Base-by-base conservation (phyloP, 2,888 invertebrate species). In the Oscheius sp. region DNA sequence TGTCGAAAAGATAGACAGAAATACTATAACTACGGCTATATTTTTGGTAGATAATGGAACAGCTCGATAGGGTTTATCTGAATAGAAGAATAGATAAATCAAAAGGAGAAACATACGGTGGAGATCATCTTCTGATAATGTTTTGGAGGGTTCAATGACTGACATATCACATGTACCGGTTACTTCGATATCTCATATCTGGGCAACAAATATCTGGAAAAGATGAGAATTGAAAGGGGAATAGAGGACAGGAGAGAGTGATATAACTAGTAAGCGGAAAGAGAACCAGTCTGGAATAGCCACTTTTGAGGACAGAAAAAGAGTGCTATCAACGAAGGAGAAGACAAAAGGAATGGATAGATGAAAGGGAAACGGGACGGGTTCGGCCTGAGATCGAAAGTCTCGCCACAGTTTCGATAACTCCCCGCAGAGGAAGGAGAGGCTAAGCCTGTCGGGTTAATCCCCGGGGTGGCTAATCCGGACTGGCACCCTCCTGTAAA, bases 1-100 rank as follows among this genome's bases (percentile, higher is more conserved):
- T 46, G 78, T 75, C 2, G 81, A 81, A 61, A 77, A 81, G 27
- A 81, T 64, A 7, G 79, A 72, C 2, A 81, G 72, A 23, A 70
- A 56, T 13, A 72, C 49, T 6, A 78, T 64, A 43, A 79, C 74
- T 7, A 58, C 55, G 12, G 75, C 41, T 1, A 81, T 77, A 56
- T 78, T 76, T 5, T 66, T 56, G 13, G 78, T 78, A n/a, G 77
- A 78, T 16, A 81, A 49, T 0, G 81, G 79, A 12, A 78, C 77
- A 6, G 81, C 78, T 53, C 79, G 76, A 63, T 77, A 61, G 7
- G 77, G 68, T 21, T 59, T 27, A 46, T 23, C 59, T 59, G 16
- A n/a, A 29, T n/a, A n/a, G n/a, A n/a, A n/a, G n/a, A n/a, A n/a
- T n/a, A 41, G 13, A 12, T 3, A 35, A 35, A 35, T 35, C 35